These are phyloP conservation scores for fruit fly (Drosophila melanogaster) DNA, from an alignment of 1,140 invertebrate genomes.

Conservation along the genomic window Release_6_plus_ISO1_MT NT_033777.3:15946001-15946500, in stretches of 20 bases:
- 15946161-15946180: not conserved
- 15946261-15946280: not conserved
- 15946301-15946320: slow-evolving; percentile 13
- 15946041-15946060: not conserved
- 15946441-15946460: slow-evolving; percentile 26
- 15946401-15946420: slow-evolving; percentile 23
- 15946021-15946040: not conserved
- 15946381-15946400: slow-evolving; percentile 38
- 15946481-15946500: slow-evolving; percentile 24
- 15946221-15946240: too few relatives aligned
- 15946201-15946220: not conserved
- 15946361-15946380: slow-evolving; percentile 10
- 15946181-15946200: not conserved
- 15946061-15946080: not conserved
- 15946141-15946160: too few relatives aligned
- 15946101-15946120: too few relatives aligned
- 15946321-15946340: slow-evolving; percentile 31
- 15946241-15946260: too few relatives aligned
- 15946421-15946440: slow-evolving; percentile 27
- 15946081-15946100: not conserved
- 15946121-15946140: too few relatives aligned
- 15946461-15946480: slow-evolving; percentile 30
- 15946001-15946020: not conserved
- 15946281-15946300: slow-evolving; percentile 15
- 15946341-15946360: slow-evolving; percentile 25